These are phyloP conservation scores for Opisthograptis luteolata DNA, from an alignment of 2,888 invertebrate genomes.

Conservation along the genomic window DNA sequence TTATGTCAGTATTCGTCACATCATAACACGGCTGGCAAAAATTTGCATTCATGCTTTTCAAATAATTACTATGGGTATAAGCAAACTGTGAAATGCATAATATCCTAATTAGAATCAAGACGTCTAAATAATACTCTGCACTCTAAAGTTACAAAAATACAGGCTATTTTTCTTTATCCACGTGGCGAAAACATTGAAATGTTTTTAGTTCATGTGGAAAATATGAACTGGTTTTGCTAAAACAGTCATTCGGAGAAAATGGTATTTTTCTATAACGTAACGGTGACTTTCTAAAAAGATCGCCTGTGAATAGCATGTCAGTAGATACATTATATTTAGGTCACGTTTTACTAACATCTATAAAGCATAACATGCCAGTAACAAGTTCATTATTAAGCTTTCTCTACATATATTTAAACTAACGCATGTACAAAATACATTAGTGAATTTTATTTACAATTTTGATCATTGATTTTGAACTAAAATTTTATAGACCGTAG, in stretches of 20 bases:
- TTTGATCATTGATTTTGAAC: no score
- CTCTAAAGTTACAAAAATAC: not conserved
- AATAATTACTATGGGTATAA: not conserved
- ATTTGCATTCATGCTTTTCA: conserved; percentile 17
- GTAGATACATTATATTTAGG: no score
- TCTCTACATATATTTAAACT: no score
- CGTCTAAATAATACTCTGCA: not conserved
- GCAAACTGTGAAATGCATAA: conserved; percentile 3
- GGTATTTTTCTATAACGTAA: not conserved
- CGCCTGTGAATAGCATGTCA: not conserved
- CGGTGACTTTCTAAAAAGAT: not conserved
- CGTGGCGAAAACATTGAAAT: not conserved
- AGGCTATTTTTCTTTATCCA: not conserved
- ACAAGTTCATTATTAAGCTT: no score
- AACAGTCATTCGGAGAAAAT: not conserved
- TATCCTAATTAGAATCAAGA: conserved; percentile 1
- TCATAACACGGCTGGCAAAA: conserved; percentile 25
- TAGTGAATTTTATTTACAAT: no score
- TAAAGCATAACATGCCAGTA: no score
- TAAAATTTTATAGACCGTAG: no score
- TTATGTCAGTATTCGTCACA: conserved; percentile 31
- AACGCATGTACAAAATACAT: no score
- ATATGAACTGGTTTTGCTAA: not conserved
- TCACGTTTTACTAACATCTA: no score
- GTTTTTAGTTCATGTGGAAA: not conserved